Percentiles rank a stretch among this genome's conserved stretches.
phyloP scores from a whole-genome alignment of 2,113 vertebrate genomes.

The Coreoperca whiteheadi region DNA sequence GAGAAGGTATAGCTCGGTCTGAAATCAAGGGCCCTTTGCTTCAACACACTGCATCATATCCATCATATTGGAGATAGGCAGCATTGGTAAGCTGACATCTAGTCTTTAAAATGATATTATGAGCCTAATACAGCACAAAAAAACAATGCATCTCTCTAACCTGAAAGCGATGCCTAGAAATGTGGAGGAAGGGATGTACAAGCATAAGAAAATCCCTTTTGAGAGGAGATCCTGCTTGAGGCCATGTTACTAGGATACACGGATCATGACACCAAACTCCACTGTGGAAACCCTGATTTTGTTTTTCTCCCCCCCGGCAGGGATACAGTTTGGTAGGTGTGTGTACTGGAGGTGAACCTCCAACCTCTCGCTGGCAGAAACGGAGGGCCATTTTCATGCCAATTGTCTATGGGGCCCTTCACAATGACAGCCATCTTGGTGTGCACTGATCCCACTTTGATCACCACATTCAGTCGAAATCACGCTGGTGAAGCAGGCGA shows the following conservation, averaged over 20 bases:
- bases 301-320: slow-evolving; percentile 8
- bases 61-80: background rate
- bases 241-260: slow-evolving; percentile 39
- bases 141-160: background rate
- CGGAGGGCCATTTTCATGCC: slow-evolving; percentile 42
- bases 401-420: slow-evolving; percentile 36
- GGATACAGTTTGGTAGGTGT: background rate
- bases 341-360: slow-evolving; percentile 28
- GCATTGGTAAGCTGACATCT: background rate
- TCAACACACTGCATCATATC: background rate
- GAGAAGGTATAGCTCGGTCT: background rate
- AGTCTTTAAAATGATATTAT: background rate
- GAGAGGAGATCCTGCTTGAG: slow-evolving; percentile 32
- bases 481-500: background rate
- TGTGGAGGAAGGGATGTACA: background rate
- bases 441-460: slow-evolving; percentile 36
- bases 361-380: slow-evolving; percentile 45
- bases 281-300: slow-evolving; percentile 3
- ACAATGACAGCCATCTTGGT: slow-evolving; percentile 37
- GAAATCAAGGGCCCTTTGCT: background rate
- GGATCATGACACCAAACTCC: slow-evolving; percentile 39
- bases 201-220: slow-evolving; percentile 8
- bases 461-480: slow-evolving; percentile 42
- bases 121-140: slow-evolving; percentile 1
- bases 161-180: background rate